A percentile compares a stretch with the other conserved stretches of the same genome.
Conservation (phyloP, 2,113 vertebrate genomes). For the Sakesphorus luctuosus region DNA sequence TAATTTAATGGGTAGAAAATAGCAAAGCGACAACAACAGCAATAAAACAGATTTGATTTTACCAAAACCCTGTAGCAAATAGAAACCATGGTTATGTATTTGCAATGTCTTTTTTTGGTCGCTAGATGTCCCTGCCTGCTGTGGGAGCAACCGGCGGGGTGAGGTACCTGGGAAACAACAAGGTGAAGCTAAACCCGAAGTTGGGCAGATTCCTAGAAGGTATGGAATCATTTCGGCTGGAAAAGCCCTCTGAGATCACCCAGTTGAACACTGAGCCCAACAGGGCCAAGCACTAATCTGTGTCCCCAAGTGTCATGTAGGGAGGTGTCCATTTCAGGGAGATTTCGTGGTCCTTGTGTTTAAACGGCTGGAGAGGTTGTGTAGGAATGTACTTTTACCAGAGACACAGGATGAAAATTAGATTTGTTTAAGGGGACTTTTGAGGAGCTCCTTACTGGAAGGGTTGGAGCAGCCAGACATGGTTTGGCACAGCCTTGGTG, state of each 20-base stretch:
- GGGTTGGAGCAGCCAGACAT: neutral
- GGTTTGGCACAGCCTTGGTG: neutral
- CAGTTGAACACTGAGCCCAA: neutral
- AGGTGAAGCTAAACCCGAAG: neutral
- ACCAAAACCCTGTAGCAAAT: neutral
- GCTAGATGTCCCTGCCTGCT: slow-evolving; percentile 64
- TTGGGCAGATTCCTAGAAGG: neutral
- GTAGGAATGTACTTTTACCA: neutral
- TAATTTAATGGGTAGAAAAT: neutral
- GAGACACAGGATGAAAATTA: neutral
- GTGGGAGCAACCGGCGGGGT: neutral
- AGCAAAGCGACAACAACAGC: neutral
- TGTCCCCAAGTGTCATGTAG: neutral
- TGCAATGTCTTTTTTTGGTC: neutral
- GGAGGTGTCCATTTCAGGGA: neutral
- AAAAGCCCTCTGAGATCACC: neutral
- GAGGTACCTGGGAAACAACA: neutral
- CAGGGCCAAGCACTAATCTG: neutral
- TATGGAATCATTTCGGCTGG: neutral
- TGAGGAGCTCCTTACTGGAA: neutral
- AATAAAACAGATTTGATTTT: neutral
- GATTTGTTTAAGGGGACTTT: neutral
- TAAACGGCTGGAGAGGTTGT: neutral
- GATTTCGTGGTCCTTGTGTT: neutral
- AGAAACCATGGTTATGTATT: neutral